Evolutionary conservation across 1,140 invertebrate genomes (phyloP), one percentile per base, ranked within the genome.

Genomic region (Helicoverpa armigera): DNA sequence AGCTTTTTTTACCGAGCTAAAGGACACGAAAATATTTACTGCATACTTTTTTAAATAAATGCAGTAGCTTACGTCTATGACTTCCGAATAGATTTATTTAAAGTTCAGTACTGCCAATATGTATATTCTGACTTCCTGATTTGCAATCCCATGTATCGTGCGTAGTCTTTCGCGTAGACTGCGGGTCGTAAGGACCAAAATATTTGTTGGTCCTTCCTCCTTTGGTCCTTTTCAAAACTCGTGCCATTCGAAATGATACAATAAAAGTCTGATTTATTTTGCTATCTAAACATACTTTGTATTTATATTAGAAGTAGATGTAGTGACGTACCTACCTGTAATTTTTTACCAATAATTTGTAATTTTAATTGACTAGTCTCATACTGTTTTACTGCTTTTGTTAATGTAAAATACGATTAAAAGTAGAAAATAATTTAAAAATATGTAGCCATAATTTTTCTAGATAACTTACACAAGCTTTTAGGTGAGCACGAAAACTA

Each of bases 301-400:
- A 79, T 79, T 61, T 77, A 69, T 75, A 79, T 48, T 83, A 77
- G 58, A 77, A 65, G n/a, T 77, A 76, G 48, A 61, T 14, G 56
- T 76, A 77, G 75, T 63, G 23, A 77, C 14, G 7, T 61, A 61
- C 35, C 18, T 82, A 65, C 58, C 54, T 86, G 79, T 82, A 83
- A 61, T 83, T 79, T 84, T 85, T 84, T 85, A 90, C 87, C 87
- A 88, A 48, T 89, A 87, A 77, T 60, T 23, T 43, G 60, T 83
- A 86, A 84, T 82, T 76, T 82, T 73, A 81, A 67, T 78, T 74
- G 61, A 81, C 83, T 85, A 85, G 83, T 85, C 83, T 81, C 56
- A 60, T 43, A 80, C 83, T 86, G 81, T 84, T 84, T 82, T 82
- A 85, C 82, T 87, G 76, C 85, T 87, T 87, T 88, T 86, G 84